Base-by-base conservation (phyloP, 1,140 invertebrate genomes). In the Elymnias hypermnestra region DNA sequence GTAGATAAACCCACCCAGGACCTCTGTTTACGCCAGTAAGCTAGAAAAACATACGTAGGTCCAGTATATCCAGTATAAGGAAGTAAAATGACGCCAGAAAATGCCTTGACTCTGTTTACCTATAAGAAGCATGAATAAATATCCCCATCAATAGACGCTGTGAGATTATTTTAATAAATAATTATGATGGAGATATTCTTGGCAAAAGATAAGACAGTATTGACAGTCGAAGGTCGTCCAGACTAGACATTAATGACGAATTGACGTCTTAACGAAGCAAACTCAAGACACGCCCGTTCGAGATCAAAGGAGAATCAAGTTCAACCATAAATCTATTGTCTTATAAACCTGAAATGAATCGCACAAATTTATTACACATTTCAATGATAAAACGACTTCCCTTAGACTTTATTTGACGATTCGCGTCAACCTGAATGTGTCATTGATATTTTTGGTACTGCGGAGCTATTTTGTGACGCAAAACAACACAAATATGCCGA, bases 181-280 rank as follows among this genome's bases (percentile, higher is more conserved):
- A 26, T 26, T 29, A 29, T 29, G 26, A 29, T 29, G 26, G 26
- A 29, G 10, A 10, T 8, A 40, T 48, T 48, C 28, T 48, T 48
- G 45, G 45, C 45, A 48, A 40, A 33, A 17, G 37, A 48, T 31
- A 40, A 22, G 39, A 28, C 46, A 37, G 31, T 19, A 50, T 50
- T 50, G 47, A 43, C 47, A 50, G 5, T 28, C 15, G 31, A 39
- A 54, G 40, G 45, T 29, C 35, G 39, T 23, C 35, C 22, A 12
- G 31, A 53, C 33, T 48, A 13, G 26, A 29, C 26, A 4, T 39
- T 33, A 35, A 53, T 53, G 14, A 54, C 21, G 38, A 43, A 47
- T 33, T 44, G 38, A 44, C 26, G 37, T 29, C n/a, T n/a, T 39
- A 39, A 46, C 28, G 25, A 10, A 36, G n/a, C 23, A 10, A 36